phyloP scores from a whole-genome alignment of 2,113 vertebrate genomes.

The Kryptolebias marmoratus region DNA sequence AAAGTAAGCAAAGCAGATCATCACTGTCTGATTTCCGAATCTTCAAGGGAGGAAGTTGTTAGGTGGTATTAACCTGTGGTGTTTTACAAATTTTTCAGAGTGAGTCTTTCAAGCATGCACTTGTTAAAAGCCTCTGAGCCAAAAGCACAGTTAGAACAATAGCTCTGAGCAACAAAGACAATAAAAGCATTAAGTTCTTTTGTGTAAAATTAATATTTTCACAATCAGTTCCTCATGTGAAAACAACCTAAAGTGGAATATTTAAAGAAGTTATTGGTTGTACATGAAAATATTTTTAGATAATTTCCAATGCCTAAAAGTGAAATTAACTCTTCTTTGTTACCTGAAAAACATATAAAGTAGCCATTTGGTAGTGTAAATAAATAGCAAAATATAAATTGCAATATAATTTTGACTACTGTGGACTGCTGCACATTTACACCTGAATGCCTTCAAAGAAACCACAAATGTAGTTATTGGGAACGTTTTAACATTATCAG shows the following conservation, averaged over 20 bases:
- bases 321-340: neutral
- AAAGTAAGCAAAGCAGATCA: conserved; percentile 45
- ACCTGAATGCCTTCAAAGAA: conserved; percentile 29
- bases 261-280: no score
- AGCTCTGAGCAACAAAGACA: conserved; percentile 8
- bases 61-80: conserved; percentile 18
- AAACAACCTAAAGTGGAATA: neutral
- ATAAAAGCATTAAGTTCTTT: neutral
- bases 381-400: neutral
- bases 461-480: neutral
- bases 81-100: neutral
- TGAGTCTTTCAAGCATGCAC: neutral
- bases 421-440: conserved; percentile 17
- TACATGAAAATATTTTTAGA: neutral
- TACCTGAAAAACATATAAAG: neutral
- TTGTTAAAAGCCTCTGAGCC: neutral
- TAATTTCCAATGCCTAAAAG: neutral
- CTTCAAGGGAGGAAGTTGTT: conserved; percentile 19
- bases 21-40: conserved; percentile 40
- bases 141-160: conserved; percentile 31
- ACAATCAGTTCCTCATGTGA: neutral
- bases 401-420: no score
- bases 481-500: conserved; percentile 9
- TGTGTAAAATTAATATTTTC: no score
- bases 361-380: neutral